Conservation (phyloP, 2,888 invertebrate species). For the Callinectes sapidus region DNA sequence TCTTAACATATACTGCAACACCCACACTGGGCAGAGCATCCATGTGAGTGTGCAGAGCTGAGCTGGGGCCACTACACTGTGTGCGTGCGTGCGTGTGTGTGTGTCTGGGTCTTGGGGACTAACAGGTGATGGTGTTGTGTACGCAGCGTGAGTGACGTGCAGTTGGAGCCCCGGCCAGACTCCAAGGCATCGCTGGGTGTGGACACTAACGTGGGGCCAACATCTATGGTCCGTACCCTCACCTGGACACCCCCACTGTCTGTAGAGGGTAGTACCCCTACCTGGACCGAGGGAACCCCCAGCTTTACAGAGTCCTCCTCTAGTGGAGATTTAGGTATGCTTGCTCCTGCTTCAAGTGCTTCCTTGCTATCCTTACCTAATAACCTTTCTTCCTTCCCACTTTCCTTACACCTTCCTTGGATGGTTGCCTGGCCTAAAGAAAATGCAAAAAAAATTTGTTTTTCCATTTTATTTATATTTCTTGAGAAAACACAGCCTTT, state of each 20-base stretch:
- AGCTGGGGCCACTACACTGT: neutral
- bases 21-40: conserved; percentile 27
- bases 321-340: conserved; percentile 75
- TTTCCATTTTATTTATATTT: neutral
- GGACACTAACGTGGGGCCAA: conserved; percentile 70
- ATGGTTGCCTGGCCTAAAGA: conserved; percentile 19
- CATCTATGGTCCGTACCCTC: conserved; percentile 70
- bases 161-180: conserved; percentile 72
- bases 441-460: neutral
- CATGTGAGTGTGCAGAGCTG: conserved; percentile 28
- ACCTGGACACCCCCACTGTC: conserved; percentile 73
- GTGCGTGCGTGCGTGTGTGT: conserved; percentile 34
- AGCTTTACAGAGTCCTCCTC: conserved; percentile 98
- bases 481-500: neutral
- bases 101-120: conserved; percentile 53
- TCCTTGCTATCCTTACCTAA: neutral
- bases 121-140: conserved; percentile 68
- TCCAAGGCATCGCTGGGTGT: conserved; percentile 72
- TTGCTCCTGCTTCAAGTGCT: conserved; percentile 58
- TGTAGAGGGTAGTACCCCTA: conserved; percentile 83
- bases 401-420: conserved; percentile 1
- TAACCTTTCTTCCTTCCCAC: neutral
- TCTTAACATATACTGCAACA: conserved; percentile 37
- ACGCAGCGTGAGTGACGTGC: conserved; percentile 73
- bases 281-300: conserved; percentile 98